Base-by-base conservation (phyloP, 2,797 vertebrate species). In the Macrochelys suwanniensis region DNA sequence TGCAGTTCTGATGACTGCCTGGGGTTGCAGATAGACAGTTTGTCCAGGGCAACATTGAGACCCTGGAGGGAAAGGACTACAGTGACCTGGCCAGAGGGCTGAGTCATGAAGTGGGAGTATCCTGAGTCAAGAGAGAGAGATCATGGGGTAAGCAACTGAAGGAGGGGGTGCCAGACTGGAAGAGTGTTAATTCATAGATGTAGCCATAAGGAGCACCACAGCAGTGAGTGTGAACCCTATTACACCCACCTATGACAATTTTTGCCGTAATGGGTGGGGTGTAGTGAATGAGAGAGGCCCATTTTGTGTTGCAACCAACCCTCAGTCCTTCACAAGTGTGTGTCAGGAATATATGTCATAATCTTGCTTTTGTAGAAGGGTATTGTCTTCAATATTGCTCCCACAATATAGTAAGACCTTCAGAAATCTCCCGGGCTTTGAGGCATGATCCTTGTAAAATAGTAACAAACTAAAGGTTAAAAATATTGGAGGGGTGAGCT, bases 221-320 rank as follows among this genome's bases (percentile, higher is more conserved):
- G 33, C 16, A 65, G 16, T 65, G 33, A 68, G 61, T 37, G 33
- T 68, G 61, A 31, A 68, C 33, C 33, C 61, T 68, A 9, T 68
- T n/a, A n/a, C 4, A 45, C 1, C 0, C 6, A 11, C 16, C 65
- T 1, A 5, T 5, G 13, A 47, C 79, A 23, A 8, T 0, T n/a
- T 76, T 89, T 42, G 25, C 91, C 65, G 25, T 15, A 76, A 0
- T 19, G 59, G 10, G 56, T 0, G 59, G 19, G 82, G n/a, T 53
- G 2, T 50, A n/a, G 31, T 74, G 82, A 81, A 31, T 0, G 80
- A 89, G 33, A 49, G 82, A 53, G 28, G 71, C 5, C 42, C 6
- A 88, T 74, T 90, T 85, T 84, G 1, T 0, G 0, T 82, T 82
- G 45, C 4, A 50, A 47, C 8, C 80, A 8, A 87, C 65, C 16